These are phyloP conservation scores for Drosophila novamexicana DNA, from an alignment of 1,140 invertebrate species.

Conservation along the genomic window DNA sequence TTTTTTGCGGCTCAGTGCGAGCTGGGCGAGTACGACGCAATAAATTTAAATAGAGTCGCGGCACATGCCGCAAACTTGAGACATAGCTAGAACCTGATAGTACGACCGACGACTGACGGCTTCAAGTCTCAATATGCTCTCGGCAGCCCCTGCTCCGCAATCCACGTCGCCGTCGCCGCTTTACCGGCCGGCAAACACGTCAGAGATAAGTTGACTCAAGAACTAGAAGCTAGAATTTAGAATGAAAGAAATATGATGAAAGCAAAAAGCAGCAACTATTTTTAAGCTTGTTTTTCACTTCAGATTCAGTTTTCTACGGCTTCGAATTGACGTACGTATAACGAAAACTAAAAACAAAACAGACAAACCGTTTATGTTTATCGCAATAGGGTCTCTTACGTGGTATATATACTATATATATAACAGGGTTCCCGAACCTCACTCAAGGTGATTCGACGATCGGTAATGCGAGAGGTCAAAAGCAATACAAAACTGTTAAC, in stretches of 20 bases:
- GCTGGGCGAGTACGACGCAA: constrained; percentile 42
- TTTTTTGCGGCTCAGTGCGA: not conserved
- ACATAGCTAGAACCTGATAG: constrained; percentile 34
- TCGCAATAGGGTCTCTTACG: not conserved
- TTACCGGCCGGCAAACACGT: constrained; percentile 51
- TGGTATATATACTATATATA: constrained; percentile 1
- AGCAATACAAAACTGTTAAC: not conserved
- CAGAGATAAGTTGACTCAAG: constrained; percentile 35
- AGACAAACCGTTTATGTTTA: constrained; percentile 3
- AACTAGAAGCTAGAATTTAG: constrained; percentile 10
- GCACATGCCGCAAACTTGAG: not conserved
- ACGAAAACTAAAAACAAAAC: constrained; percentile 7
- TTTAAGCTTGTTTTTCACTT: constrained; percentile 42
- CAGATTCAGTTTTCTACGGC: constrained; percentile 51
- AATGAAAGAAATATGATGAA: constrained; percentile 9
- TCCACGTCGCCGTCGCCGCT: not conserved
- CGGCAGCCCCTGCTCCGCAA: not conserved
- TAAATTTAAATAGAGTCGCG: constrained; percentile 44
- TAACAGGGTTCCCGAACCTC: constrained; percentile 1
- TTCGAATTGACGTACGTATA: constrained; percentile 39
- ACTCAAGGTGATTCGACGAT: constrained; percentile 6
- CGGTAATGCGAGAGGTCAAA: not conserved
- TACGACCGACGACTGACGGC: not conserved
- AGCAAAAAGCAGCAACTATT: constrained; percentile 38
- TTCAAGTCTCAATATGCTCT: constrained; percentile 10